Conservation (phyloP, 2,888 invertebrate genomes). For the Deilephila porcellus region DNA sequence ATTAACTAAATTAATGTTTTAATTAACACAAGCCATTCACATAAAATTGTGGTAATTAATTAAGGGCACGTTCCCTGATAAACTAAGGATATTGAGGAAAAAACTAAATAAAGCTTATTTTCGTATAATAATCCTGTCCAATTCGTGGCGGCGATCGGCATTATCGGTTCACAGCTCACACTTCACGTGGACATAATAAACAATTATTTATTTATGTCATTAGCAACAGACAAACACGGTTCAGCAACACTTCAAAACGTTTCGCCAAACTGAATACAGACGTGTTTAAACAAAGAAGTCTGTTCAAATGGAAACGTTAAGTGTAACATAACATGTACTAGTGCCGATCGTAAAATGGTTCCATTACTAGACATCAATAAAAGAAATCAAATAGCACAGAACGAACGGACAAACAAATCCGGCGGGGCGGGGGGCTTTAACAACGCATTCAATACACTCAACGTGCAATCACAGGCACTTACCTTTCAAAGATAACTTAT, state of each 20-base stretch:
- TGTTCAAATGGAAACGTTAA: constrained; percentile 55
- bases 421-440: constrained; percentile 7
- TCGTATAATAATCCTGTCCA: neutral
- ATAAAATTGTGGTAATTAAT: no score
- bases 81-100: neutral
- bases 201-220: constrained; percentile 11
- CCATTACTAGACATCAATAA: constrained; percentile 61
- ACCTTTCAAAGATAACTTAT: constrained; percentile 12
- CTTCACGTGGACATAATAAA: neutral
- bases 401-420: constrained; percentile 66
- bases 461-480: constrained; percentile 40
- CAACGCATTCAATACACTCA: constrained; percentile 42
- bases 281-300: constrained; percentile 63
- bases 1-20: no score
- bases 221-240: neutral
- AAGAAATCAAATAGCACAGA: constrained; percentile 59
- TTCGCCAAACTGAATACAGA: constrained; percentile 49
- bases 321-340: constrained; percentile 44
- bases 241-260: constrained; percentile 21
- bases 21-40: no score
- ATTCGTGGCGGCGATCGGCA: neutral
- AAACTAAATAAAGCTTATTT: neutral
- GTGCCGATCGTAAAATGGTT: constrained; percentile 49
- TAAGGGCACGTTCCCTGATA: no score
- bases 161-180: neutral